Evolutionary conservation across 2,113 vertebrate genomes (phyloP), one percentile per base, ranked within the genome.

Genomic region (Pelecanus crispus): DNA sequence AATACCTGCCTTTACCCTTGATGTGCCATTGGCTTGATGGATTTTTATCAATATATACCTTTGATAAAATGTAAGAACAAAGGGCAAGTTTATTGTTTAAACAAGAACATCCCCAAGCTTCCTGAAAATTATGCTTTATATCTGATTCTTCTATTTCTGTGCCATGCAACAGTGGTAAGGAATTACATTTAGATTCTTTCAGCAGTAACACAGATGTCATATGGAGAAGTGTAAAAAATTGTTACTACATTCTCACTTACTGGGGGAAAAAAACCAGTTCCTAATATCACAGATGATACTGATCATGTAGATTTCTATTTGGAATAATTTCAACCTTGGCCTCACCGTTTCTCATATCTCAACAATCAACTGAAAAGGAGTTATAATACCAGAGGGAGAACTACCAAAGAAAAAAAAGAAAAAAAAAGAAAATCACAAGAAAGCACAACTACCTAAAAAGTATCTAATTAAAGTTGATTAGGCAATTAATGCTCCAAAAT

Each of bases 391-490:
- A 73, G 40, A 32, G 17, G 13, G 26, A 81, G 8, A 26, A 55
- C 17, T 42, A 7, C 42, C 40, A 10, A 13, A 65, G 13, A 11
- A 28, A 28, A 73, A 34, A 34, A 55, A 26, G 34, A n/a, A 59
- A 58, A 28, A n/a, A 73, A n/a, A n/a, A n/a, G n/a, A n/a, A n/a
- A n/a, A n/a, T n/a, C n/a, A n/a, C n/a, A n/a, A n/a, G n/a, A n/a
- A 85, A 95, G 83, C 86, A 88, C 73, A 92, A 42, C 85, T 93
- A 77, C 62, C 7, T 34, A 58, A 56, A 90, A 84, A 84, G 72
- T 29, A 95, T 45, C 78, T 91, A 92, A 93, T 81, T 93, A 88
- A 79, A 90, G 92, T 88, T 94, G 74, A 93, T 91, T 79, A 90
- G 70, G 78, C 81, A 96, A 90, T 82, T 74, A 67, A 58, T 80